Percentiles rank a stretch among this genome's conserved stretches.
These are phyloP conservation scores for Neocrepidodera transversa DNA, from an alignment of 2,888 invertebrate genomes.

Conservation along the genomic window DNA sequence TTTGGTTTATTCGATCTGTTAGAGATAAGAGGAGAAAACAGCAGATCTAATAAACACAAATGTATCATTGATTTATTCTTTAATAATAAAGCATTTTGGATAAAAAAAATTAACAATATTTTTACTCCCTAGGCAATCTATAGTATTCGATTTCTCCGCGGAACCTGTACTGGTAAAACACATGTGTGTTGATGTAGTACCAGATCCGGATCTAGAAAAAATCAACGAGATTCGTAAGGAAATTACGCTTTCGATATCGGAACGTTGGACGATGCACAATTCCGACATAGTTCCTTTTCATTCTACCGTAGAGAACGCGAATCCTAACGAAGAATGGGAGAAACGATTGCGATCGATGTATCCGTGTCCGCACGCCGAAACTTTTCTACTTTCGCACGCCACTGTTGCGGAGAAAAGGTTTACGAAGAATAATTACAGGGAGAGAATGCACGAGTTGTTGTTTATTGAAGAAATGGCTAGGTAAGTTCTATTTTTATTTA, in stretches of 20 bases:
- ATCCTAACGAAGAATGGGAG: slow-evolving; percentile 61
- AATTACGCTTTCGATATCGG: slow-evolving; percentile 67
- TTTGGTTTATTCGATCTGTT: no score
- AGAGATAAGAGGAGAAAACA: no score
- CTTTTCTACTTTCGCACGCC: slow-evolving; percentile 72
- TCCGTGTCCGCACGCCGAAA: slow-evolving; percentile 71
- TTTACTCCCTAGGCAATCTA: slow-evolving; percentile 73
- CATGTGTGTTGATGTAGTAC: slow-evolving; percentile 79
- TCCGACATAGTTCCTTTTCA: slow-evolving; percentile 57
- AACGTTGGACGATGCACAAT: slow-evolving; percentile 65
- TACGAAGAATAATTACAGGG: slow-evolving; percentile 74
- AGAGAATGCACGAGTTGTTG: slow-evolving; percentile 77
- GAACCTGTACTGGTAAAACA: slow-evolving; percentile 71
- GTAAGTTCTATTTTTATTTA: no score
- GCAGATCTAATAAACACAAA: no score
- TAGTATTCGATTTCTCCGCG: slow-evolving; percentile 77
- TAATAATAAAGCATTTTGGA: no score
- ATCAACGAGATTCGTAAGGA: slow-evolving; percentile 69
- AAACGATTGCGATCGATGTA: slow-evolving; percentile 67
- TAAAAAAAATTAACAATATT: no score
- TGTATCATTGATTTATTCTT: no score
- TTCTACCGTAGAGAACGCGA: slow-evolving; percentile 46
- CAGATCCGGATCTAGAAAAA: slow-evolving; percentile 70
- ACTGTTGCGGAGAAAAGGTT: slow-evolving; percentile 69
- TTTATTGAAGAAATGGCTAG: slow-evolving; percentile 81